phyloP scores from a whole-genome alignment of 2,797 vertebrate genomes.

The Sciaenops ocellatus region DNA sequence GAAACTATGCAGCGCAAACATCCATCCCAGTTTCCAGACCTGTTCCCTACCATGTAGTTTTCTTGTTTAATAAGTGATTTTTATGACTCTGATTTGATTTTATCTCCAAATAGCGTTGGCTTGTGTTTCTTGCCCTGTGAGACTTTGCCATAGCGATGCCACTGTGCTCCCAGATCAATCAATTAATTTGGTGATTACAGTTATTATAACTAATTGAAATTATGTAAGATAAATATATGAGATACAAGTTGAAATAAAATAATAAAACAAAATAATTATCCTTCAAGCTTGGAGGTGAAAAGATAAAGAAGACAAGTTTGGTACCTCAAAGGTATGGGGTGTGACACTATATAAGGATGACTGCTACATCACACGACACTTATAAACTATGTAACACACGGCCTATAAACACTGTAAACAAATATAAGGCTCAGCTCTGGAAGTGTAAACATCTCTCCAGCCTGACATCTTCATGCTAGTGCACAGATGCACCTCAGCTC shows the following conservation, averaged over 20 bases:
- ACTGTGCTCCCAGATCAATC: not conserved
- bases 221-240: not conserved
- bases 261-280: no score
- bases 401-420: not conserved
- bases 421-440: slow-evolving; percentile 1
- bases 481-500: slow-evolving; percentile 50
- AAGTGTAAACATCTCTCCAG: slow-evolving; percentile 29
- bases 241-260: not conserved
- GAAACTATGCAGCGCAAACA: not conserved
- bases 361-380: not conserved
- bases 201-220: not conserved
- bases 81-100: not conserved
- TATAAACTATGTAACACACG: slow-evolving; percentile 13
- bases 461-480: slow-evolving; percentile 35
- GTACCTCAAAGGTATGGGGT: not conserved
- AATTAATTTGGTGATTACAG: not conserved
- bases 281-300: not conserved
- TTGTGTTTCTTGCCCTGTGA: not conserved
- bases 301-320: not conserved
- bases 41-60: not conserved
- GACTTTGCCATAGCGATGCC: not conserved
- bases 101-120: not conserved
- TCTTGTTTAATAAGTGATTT: not conserved
- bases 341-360: not conserved
- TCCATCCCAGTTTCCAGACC: not conserved